These are phyloP conservation scores for Tragelaphus strepsiceros DNA, from an alignment of 2,113 vertebrate species.

Conservation along the genomic window DNA sequence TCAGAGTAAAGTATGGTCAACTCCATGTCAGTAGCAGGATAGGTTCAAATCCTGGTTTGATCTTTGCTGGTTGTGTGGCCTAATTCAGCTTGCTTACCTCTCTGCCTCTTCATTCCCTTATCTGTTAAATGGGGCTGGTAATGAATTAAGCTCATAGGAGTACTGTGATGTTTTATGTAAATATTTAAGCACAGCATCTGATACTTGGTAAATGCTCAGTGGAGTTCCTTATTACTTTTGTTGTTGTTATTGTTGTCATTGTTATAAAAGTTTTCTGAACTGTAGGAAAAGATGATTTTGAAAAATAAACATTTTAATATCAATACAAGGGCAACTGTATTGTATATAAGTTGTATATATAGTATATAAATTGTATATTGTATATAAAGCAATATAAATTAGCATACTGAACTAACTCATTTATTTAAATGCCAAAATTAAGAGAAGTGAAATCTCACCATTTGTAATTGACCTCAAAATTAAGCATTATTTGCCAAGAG, in stretches of 20 bases:
- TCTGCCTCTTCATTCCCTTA: not conserved
- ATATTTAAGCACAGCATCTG: not conserved
- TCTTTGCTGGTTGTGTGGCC: not conserved
- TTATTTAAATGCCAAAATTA: conserved; percentile 32
- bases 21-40: not conserved
- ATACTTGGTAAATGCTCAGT: not conserved
- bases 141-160: not conserved
- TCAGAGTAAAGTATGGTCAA: not conserved
- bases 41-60: not conserved
- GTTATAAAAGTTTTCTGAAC: not conserved
- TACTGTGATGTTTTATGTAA: not conserved
- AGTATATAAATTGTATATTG: not conserved
- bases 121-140: not conserved
- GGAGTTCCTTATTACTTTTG: not conserved
- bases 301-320: conserved; percentile 10
- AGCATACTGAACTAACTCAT: not conserved
- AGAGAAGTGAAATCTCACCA: conserved; percentile 21
- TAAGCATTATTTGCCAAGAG: conserved; percentile 17
- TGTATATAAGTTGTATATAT: not conserved
- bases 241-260: not conserved
- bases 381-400: not conserved
- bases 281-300: conserved; percentile 1
- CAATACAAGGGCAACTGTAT: not conserved
- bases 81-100: not conserved
- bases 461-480: not conserved